These are phyloP conservation scores for Atherinomorus stipes DNA, from an alignment of 2,113 vertebrate species.

Conservation along the genomic window DNA sequence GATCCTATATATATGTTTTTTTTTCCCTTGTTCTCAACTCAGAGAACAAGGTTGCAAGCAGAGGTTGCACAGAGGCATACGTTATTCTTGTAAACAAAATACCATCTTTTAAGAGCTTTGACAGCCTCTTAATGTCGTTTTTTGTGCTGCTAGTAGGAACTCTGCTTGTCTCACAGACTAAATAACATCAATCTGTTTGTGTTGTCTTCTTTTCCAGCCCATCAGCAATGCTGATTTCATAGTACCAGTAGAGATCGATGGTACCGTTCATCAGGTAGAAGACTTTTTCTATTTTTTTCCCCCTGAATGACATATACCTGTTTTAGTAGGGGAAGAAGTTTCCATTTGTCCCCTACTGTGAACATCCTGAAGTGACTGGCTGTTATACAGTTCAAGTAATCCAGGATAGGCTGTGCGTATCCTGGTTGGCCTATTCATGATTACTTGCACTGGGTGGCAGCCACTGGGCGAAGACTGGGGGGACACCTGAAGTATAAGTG, in stretches of 20 bases:
- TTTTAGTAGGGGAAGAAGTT: neutral
- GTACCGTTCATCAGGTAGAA: slow-evolving; percentile 96
- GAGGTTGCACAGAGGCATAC: no score
- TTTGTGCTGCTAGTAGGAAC: slow-evolving; percentile 38
- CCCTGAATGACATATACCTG: neutral
- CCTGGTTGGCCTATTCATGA: slow-evolving; percentile 95
- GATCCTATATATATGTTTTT: no score
- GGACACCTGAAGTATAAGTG: neutral
- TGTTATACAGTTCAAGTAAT: slow-evolving; percentile 99
- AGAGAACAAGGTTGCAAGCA: no score
- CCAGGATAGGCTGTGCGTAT: slow-evolving; percentile 99
- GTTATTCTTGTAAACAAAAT: no score
- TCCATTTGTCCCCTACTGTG: neutral
- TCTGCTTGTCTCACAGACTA: slow-evolving; percentile 59
- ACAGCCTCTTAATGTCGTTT: neutral
- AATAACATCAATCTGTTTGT: neutral
- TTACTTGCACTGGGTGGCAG: slow-evolving; percentile 96
- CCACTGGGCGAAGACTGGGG: slow-evolving; percentile 42
- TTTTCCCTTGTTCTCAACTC: no score
- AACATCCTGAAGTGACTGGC: slow-evolving; percentile 61
- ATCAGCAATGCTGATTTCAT: slow-evolving; percentile 99
- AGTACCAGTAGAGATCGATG: slow-evolving; percentile 98
- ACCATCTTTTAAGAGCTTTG: neutral
- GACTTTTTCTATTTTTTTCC: neutral
- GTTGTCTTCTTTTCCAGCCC: slow-evolving; percentile 83